Percentiles rank a stretch among this genome's conserved stretches.
These are phyloP conservation scores for Drosophila rubida DNA, from an alignment of 2,888 invertebrate genomes.

Conservation along the genomic window DNA sequence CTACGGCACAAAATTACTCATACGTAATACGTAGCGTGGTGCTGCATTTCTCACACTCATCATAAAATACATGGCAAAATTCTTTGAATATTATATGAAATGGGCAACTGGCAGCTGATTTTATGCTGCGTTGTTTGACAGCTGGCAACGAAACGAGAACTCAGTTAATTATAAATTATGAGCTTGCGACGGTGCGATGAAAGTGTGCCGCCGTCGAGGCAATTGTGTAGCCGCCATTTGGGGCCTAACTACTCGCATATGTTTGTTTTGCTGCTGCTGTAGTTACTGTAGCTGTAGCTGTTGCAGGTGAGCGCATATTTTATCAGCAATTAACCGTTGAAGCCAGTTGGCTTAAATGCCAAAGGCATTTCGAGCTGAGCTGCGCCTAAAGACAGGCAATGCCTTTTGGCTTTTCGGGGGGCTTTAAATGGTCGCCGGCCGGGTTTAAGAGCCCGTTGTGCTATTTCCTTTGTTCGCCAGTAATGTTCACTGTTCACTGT, in stretches of 20 bases:
- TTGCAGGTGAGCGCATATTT: slow-evolving; percentile 59
- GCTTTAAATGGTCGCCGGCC: slow-evolving; percentile 38
- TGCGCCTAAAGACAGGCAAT: slow-evolving; percentile 35
- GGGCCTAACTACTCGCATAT: slow-evolving; percentile 29
- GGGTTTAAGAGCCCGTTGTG: slow-evolving; percentile 27
- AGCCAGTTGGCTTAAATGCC: slow-evolving; percentile 48
- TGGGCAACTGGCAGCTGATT: slow-evolving; percentile 11
- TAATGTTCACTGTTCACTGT: slow-evolving; percentile 6
- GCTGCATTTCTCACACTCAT: slow-evolving; percentile 8
- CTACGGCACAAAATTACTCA: slow-evolving; percentile 36
- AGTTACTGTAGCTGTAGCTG: slow-evolving; percentile 2
- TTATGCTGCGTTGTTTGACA: slow-evolving; percentile 32
- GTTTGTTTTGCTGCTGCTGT: slow-evolving; percentile 25
- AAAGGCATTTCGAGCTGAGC: slow-evolving; percentile 20
- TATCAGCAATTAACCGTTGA: slow-evolving; percentile 66
- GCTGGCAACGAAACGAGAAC: slow-evolving; percentile 35
- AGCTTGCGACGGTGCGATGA: slow-evolving; percentile 23
- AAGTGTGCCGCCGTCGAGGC: slow-evolving; percentile 29
- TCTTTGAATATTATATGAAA: slow-evolving; percentile 32
- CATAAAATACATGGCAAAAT: not conserved
- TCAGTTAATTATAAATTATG: slow-evolving; percentile 72
- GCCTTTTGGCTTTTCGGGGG: slow-evolving; percentile 29
- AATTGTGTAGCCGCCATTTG: slow-evolving; percentile 15
- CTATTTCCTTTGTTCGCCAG: slow-evolving; percentile 15
- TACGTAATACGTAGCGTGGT: slow-evolving; percentile 34